Evolutionary conservation across 2,113 vertebrate genomes (phyloP), one percentile per base, ranked within the genome.

Genomic region (Leuciscus idus): DNA sequence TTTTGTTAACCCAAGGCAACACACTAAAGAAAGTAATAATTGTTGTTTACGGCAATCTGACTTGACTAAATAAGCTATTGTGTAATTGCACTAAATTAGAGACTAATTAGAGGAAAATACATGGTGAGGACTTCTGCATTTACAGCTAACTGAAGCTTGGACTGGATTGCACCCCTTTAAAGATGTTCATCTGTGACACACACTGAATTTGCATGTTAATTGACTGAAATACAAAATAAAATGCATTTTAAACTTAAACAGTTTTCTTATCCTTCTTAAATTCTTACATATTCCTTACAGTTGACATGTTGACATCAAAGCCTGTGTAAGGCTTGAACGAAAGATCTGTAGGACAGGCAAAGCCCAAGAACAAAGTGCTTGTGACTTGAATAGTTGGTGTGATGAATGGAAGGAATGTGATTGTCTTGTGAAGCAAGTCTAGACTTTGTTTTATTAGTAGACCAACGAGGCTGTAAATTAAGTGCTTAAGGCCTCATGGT

Each of bases 241-340:
- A 33, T 79, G 23, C 57, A 50, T 21, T 75, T 23, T 66, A 13
- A 72, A 43, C 43, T 72, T n/a, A 66, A 76, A 84, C 30, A 33
- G 6, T 76, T 26, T 59, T 33, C 19, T 43, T 78, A 55, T 64
- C 52, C 28, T 57, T 78, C 43, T 70, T 72, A 48, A 50, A 73
- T 61, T 46, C 9, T 46, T n/a, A 11, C 4, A 12, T 12, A 33
- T 48, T 80, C 84, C 21, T 81, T 86, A 86, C 62, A 30, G 75
- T 68, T 87, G 85, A 83, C 52, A 64, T 78, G 36, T 59, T 87
- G 73, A 81, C 62, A 85, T 88, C 85, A 91, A 90, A 88, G 86
- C 33, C 61, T 57, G 50, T 19, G 61, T 86, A 64, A 80, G 39
- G 33, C 68, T 75, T 68, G 21, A 73, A 62, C 86, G n/a, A 46